phyloP scores from a whole-genome alignment of 2,113 vertebrate species.

The Hippocampus mohnikei region DNA sequence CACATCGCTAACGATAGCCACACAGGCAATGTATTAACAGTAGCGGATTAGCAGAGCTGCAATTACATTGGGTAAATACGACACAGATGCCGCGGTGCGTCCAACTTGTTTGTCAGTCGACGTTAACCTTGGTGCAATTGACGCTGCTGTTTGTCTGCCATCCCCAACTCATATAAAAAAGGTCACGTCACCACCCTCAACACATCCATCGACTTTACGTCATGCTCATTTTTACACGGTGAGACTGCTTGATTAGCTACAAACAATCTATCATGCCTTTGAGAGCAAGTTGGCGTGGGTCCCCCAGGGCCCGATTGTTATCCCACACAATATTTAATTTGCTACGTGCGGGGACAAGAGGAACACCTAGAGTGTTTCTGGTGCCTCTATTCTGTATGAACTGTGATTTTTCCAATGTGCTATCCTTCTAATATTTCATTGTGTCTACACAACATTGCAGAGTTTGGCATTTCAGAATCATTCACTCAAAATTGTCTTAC shows the following conservation, averaged over 20 bases:
- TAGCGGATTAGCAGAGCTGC: constrained; percentile 63
- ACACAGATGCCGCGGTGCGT: constrained; percentile 55
- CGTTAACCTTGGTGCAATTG: constrained; percentile 74
- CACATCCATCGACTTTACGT: not conserved
- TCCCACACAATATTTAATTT: constrained; percentile 66
- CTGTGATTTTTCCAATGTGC: not conserved
- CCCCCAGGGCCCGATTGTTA: constrained; percentile 59
- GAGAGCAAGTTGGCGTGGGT: constrained; percentile 42
- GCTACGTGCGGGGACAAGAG: constrained; percentile 60
- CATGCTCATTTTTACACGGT: constrained; percentile 29
- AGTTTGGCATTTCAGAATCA: too few relatives aligned
- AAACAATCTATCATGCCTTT: constrained; percentile 61
- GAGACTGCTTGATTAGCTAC: constrained; percentile 52
- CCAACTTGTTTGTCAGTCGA: constrained; percentile 66
- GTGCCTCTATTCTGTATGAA: constrained; percentile 20
- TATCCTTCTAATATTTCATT: not conserved
- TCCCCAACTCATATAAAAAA: constrained; percentile 53
- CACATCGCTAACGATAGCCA: constrained; percentile 38
- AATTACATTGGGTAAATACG: constrained; percentile 73
- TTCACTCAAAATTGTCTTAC: not conserved
- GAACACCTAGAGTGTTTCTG: constrained; percentile 39
- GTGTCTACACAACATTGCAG: not conserved
- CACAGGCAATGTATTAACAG: constrained; percentile 53
- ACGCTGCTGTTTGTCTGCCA: constrained; percentile 56
- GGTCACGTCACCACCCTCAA: constrained; percentile 32